A percentile compares a stretch with the other conserved stretches of the same genome.
Conservation (phyloP, 1,140 invertebrate species). For the Drosophila biarmipes region DNA sequence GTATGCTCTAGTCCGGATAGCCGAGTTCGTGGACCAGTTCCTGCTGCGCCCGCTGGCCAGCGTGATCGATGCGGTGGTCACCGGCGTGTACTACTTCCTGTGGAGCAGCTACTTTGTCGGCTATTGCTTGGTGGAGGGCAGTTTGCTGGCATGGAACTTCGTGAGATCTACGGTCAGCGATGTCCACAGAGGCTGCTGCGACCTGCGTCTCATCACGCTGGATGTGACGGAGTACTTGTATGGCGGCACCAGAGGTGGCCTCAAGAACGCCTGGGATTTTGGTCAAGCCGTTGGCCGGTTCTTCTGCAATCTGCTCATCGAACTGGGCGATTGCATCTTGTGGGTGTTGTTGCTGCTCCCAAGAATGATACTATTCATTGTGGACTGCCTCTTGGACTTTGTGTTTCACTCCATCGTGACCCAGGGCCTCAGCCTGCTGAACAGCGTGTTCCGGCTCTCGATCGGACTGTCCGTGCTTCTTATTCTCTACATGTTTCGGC, state of each 20-base stretch:
- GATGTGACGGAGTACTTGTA: conserved; percentile 35
- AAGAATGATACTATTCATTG: conserved; percentile 10
- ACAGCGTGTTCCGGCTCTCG: conserved; percentile 47
- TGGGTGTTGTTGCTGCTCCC: conserved; percentile 54
- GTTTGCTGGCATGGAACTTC: conserved; percentile 20
- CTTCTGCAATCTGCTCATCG: conserved; percentile 35
- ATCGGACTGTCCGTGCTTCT: conserved; percentile 51
- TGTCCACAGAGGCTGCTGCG: background rate
- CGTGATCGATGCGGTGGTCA: conserved; percentile 26
- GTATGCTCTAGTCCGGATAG: conserved; percentile 15
- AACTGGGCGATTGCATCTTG: conserved; percentile 31
- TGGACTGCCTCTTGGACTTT: conserved; percentile 33
- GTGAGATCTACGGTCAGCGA: conserved; percentile 1
- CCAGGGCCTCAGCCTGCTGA: conserved; percentile 28
- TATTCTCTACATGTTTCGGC: conserved; percentile 47
- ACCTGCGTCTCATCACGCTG: conserved; percentile 4
- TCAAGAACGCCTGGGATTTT: conserved; percentile 9
- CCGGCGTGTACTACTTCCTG: conserved; percentile 51
- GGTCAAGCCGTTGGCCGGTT: background rate
- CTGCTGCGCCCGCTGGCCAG: conserved; percentile 40
- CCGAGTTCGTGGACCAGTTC: conserved; percentile 17
- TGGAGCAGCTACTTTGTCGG: conserved; percentile 53
- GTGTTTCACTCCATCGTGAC: conserved; percentile 20
- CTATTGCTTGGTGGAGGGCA: conserved; percentile 46
- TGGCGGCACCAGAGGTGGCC: conserved; percentile 20